Percentiles rank a stretch among this genome's conserved stretches.
These are phyloP conservation scores for Anthrax anthrax DNA, from an alignment of 2,888 invertebrate species.

Conservation along the genomic window DNA sequence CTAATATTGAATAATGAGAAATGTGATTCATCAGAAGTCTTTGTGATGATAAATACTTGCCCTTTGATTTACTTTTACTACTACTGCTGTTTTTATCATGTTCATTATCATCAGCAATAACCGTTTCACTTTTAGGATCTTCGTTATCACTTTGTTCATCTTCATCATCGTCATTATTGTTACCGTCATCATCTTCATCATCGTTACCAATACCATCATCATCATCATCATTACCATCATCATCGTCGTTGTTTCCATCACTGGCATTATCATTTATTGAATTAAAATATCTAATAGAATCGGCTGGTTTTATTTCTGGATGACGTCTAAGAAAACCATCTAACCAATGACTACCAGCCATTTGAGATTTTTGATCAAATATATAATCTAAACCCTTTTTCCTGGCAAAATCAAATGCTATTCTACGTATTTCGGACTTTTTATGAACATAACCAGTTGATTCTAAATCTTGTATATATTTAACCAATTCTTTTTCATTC, in stretches of 20 bases:
- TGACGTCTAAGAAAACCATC: not conserved
- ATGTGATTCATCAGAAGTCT: too few relatives aligned
- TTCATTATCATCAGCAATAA: too few relatives aligned
- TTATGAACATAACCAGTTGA: not conserved
- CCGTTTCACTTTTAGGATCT: too few relatives aligned
- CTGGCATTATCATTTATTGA: not conserved
- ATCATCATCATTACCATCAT: not conserved
- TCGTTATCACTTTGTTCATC: too few relatives aligned
- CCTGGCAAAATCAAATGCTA: not conserved
- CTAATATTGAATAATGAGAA: too few relatives aligned
- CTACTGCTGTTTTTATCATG: too few relatives aligned
- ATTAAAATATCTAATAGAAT: too few relatives aligned
- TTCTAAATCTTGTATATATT: not conserved
- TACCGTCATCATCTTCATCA: too few relatives aligned
- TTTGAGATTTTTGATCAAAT: not conserved
- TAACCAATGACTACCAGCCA: not conserved
- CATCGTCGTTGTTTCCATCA: not conserved
- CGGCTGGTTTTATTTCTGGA: not conserved
- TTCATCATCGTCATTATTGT: too few relatives aligned
- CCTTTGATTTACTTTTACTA: too few relatives aligned
- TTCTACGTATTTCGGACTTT: not conserved
- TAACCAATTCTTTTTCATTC: not conserved
- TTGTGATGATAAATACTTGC: too few relatives aligned
- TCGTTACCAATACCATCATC: not conserved
- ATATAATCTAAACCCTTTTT: not conserved